Conservation (phyloP, 2,113 vertebrate species). For the Nettapus auritus region DNA sequence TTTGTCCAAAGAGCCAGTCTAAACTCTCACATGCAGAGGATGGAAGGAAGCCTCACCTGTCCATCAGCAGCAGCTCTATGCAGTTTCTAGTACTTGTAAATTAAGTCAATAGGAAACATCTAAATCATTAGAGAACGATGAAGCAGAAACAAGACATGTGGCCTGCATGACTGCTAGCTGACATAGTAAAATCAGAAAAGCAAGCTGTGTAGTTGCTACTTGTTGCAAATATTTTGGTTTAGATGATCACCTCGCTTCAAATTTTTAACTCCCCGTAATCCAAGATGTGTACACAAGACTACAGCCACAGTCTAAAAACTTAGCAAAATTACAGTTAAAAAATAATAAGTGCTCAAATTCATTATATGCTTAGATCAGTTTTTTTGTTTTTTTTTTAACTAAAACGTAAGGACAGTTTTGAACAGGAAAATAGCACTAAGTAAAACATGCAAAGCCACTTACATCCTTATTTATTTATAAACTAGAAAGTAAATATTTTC, state of each 20-base stretch:
- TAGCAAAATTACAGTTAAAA: background rate
- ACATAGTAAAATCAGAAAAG: background rate
- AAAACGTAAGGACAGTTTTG: background rate
- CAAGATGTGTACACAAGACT: background rate
- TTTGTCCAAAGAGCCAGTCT: background rate
- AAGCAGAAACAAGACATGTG: background rate
- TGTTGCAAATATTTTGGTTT: background rate
- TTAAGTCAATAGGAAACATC: background rate
- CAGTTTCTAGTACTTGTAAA: background rate
- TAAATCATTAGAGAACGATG: background rate
- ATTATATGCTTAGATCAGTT: accelerated
- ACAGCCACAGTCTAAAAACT: background rate
- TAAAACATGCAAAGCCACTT: background rate
- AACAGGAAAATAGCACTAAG: background rate
- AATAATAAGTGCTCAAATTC: background rate
- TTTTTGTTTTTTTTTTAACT: background rate
- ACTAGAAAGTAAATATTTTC: background rate
- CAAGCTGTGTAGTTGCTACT: no score
- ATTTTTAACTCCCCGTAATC: background rate
- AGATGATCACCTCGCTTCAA: background rate
- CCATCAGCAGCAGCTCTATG: background rate
- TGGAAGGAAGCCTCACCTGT: background rate
- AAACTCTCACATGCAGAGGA: background rate
- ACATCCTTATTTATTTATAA: background rate
- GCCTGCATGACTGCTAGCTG: background rate